Conservation (phyloP, 2,888 invertebrate species). For the Unio delphinus region DNA sequence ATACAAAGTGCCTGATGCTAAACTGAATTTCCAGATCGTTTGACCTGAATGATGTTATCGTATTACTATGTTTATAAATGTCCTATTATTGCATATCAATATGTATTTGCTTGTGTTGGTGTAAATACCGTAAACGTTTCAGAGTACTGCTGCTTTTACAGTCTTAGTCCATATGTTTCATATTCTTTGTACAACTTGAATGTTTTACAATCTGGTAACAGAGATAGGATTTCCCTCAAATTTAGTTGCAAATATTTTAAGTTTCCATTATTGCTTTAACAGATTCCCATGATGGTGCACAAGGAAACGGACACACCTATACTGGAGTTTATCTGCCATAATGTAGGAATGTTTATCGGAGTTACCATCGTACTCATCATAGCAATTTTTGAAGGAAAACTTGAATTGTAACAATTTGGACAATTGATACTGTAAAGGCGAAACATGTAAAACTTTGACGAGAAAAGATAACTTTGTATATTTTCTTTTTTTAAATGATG, state of each 20-base stretch:
- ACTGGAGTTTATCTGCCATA: constrained; percentile 37
- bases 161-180: not conserved
- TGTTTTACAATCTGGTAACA: not conserved
- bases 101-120: no score
- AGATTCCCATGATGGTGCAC: constrained; percentile 43
- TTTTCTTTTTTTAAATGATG: no score
- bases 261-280: constrained; percentile 8
- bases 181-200: not conserved
- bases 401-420: no score
- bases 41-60: no score
- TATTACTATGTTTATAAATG: no score
- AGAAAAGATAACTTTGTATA: no score
- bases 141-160: not conserved
- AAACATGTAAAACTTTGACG: no score
- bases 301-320: constrained; percentile 21
- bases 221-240: not conserved
- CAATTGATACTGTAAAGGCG: no score
- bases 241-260: not conserved
- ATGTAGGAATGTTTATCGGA: constrained; percentile 46
- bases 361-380: constrained; percentile 45
- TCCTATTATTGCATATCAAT: no score
- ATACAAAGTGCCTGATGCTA: no score
- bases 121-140: not conserved
- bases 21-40: no score
- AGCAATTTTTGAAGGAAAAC: constrained; percentile 40